Evolutionary conservation across 1,140 invertebrate species (phyloP), one percentile per base, ranked within the genome.

Genomic region (Scaptomyza pallida): DNA sequence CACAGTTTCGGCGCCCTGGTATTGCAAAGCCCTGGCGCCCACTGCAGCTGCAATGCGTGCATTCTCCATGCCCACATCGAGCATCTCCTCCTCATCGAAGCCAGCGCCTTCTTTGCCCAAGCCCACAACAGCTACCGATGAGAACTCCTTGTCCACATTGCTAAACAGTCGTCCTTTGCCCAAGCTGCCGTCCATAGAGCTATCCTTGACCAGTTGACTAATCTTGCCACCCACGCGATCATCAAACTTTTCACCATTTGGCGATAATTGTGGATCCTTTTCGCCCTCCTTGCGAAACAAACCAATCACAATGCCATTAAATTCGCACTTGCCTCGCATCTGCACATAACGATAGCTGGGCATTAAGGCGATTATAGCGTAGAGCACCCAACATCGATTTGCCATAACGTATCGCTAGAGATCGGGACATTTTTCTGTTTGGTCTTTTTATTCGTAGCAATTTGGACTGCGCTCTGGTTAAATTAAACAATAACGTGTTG

Each of bases 101-200:
- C 91, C 92, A 2, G 92, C 90, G 63, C 94, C 94, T 71, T 94
- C 92, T 16, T 92, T 92, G 1, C 95, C 95, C 12, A 96, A 89
- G 19, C 95, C 94, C 12, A 94, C 94, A 2, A 96, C 92, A 8
- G 94, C 94, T 0, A 96, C 93, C 33, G 92, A 92, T 21, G 92
- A 93, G 80, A 92, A 95, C 37, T 93, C 92, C 9, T 92, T 91
- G 72, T 94, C 94, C 85, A 94, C 81, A 90, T 93, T 95, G 79
- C 91, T 94, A 86, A 92, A 95, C 70, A 93, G 90, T 76, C 92
- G 92, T 52, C 80, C 93, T 78, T 72, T 82, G 51, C 92, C 95
- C 81, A 93, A 78, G 64, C 73, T 63, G 1, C 92, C 75, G 2
- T 59, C 75, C 15, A 89, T 55, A 26, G 71, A 45, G 1, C 76